Conservation (phyloP, 2,888 invertebrate species). For the Eilema caniola region DNA sequence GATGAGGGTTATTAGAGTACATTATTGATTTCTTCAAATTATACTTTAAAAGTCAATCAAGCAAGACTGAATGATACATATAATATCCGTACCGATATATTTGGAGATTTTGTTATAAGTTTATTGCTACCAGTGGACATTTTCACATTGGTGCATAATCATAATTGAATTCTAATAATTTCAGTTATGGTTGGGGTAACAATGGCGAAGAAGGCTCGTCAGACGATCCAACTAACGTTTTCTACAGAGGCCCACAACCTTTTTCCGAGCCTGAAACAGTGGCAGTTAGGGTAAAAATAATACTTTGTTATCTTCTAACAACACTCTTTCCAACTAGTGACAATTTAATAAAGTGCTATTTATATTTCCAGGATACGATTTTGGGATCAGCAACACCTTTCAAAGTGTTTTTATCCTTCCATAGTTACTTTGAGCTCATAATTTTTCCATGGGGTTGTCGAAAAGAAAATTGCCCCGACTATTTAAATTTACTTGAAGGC, state of each 20-base stretch:
- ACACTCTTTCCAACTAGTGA: too few relatives aligned
- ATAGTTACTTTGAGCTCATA: conserved; percentile 80
- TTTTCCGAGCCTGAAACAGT: conserved; percentile 96
- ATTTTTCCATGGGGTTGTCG: conserved; percentile 82
- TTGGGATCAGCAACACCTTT: conserved; percentile 69
- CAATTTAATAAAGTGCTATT: conserved; percentile 8
- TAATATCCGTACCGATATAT: too few relatives aligned
- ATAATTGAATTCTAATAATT: neutral
- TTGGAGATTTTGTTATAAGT: too few relatives aligned
- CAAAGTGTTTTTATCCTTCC: conserved; percentile 80
- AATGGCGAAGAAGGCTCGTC: conserved; percentile 90
- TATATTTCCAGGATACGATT: conserved; percentile 71
- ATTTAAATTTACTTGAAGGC: conserved; percentile 73
- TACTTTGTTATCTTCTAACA: neutral
- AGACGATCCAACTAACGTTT: conserved; percentile 92
- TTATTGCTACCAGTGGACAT: too few relatives aligned
- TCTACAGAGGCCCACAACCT: conserved; percentile 92
- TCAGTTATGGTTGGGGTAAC: conserved; percentile 93
- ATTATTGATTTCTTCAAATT: too few relatives aligned
- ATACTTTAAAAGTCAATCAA: too few relatives aligned
- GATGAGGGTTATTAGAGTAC: too few relatives aligned
- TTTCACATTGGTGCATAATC: neutral
- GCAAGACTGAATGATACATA: too few relatives aligned
- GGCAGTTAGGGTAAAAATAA: conserved; percentile 82
- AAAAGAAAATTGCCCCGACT: conserved; percentile 75